A percentile compares a stretch with the other conserved stretches of the same genome.
Conservation (phyloP, 2,888 invertebrate genomes). For the Drosophila putrida region DNA sequence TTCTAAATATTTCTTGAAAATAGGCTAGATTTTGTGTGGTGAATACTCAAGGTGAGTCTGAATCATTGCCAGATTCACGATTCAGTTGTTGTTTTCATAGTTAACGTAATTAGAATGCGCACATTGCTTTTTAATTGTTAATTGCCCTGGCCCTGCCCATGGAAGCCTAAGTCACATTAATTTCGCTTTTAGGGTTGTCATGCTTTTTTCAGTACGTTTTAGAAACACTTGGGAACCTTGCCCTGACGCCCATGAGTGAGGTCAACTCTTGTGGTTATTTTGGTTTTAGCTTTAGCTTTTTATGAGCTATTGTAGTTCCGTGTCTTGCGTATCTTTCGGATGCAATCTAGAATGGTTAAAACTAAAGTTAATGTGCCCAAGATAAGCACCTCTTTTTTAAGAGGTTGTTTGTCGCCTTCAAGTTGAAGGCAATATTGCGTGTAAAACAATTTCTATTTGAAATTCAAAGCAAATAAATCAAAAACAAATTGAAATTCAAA, state of each 20-base stretch:
- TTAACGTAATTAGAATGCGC: constrained; percentile 76
- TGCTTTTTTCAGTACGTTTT: constrained; percentile 13
- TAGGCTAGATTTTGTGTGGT: background rate
- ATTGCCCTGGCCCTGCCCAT: constrained; percentile 56
- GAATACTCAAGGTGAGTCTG: constrained; percentile 21
- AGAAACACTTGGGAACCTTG: constrained; percentile 35
- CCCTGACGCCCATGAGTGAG: constrained; percentile 51
- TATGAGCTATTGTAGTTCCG: constrained; percentile 62
- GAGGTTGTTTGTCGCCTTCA: constrained; percentile 56
- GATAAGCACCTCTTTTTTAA: constrained; percentile 12
- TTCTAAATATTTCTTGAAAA: constrained; percentile 1
- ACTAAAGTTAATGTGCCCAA: constrained; percentile 28
- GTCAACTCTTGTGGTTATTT: constrained; percentile 28
- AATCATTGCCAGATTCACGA: constrained; percentile 47
- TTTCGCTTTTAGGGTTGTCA: constrained; percentile 54
- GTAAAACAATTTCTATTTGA: constrained; percentile 60
- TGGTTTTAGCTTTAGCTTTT: constrained; percentile 16
- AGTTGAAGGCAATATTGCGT: constrained; percentile 53
- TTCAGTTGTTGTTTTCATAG: constrained; percentile 56
- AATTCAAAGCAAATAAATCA: constrained; percentile 60
- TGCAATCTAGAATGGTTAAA: constrained; percentile 63
- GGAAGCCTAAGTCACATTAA: constrained; percentile 56
- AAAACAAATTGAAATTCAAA: constrained; percentile 69
- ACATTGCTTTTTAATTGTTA: constrained; percentile 57
- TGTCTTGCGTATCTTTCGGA: constrained; percentile 36